Conservation (phyloP, 2,113 vertebrate species). For the Suricata suricatta region DNA sequence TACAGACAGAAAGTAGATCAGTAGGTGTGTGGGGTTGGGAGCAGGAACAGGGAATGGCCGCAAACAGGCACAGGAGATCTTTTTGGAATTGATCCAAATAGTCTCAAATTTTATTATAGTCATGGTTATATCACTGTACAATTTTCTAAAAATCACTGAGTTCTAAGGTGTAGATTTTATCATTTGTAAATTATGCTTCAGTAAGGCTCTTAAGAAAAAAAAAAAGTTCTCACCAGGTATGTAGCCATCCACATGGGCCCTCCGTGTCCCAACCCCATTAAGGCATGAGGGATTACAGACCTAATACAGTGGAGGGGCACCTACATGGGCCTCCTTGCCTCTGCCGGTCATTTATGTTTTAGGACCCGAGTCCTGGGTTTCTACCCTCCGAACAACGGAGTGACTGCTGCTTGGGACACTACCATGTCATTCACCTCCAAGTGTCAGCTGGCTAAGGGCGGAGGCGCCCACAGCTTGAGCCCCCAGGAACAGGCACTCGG, state of each 20-base stretch:
- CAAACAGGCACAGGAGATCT: not conserved
- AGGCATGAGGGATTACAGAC: not conserved
- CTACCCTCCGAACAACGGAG: not conserved
- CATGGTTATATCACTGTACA: not conserved
- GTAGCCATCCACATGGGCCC: not conserved
- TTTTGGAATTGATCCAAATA: not conserved
- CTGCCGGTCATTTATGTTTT: not conserved
- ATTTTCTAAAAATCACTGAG: not conserved
- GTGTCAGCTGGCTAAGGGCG: not conserved
- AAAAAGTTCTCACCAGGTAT: not conserved
- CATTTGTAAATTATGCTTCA: not conserved
- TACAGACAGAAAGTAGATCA: not conserved
- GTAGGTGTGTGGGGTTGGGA: not conserved
- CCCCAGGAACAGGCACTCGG: not conserved
- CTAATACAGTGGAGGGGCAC: not conserved
- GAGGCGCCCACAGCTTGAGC: too few relatives aligned
- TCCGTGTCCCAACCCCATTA: not conserved
- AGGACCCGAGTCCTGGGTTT: not conserved
- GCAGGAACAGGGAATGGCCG: not conserved
- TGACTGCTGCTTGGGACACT: not conserved
- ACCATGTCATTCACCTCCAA: not conserved
- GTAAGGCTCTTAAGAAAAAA: not conserved
- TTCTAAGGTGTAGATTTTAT: not conserved
- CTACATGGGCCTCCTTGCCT: not conserved
- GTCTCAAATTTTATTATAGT: not conserved